Evolutionary conservation across 2,113 vertebrate species (phyloP).

Genomic region (Nansenia antarctica): DNA sequence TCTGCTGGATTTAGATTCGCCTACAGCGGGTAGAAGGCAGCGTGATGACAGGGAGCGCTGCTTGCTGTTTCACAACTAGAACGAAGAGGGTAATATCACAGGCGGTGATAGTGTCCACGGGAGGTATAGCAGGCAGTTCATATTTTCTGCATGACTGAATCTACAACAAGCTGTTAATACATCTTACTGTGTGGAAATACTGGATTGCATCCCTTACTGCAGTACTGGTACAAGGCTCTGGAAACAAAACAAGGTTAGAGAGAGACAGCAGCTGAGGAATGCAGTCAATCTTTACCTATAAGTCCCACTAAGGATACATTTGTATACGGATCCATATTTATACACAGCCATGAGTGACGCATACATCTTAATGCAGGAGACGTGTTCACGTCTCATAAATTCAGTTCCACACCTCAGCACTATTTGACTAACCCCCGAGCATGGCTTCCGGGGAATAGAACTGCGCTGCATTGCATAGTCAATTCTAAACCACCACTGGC

Average conservation of each 20-base stretch:
- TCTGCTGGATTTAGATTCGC: background rate
- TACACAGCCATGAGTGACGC: background rate
- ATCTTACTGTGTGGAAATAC: background rate
- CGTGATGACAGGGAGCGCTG: background rate
- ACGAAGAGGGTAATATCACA: background rate
- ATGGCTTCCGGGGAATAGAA: background rate
- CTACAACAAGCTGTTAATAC: background rate
- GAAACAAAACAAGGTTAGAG: background rate
- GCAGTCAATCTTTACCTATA: background rate
- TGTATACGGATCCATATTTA: conserved; percentile 3
- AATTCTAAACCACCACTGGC: background rate
- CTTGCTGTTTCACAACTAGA: background rate
- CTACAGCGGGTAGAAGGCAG: background rate
- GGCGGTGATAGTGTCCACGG: background rate
- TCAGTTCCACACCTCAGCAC: background rate
- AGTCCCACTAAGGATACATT: background rate
- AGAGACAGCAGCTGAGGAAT: background rate
- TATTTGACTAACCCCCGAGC: background rate
- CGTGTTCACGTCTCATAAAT: background rate
- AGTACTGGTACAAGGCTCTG: no score
- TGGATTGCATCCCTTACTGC: background rate
- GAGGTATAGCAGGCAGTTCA: background rate
- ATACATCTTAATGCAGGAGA: background rate
- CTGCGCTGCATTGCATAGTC: background rate
- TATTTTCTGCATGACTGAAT: background rate